A percentile compares a stretch with the other conserved stretches of the same genome.
Conservation (phyloP, 2,113 vertebrate genomes). For the Cervus canadensis region DNA sequence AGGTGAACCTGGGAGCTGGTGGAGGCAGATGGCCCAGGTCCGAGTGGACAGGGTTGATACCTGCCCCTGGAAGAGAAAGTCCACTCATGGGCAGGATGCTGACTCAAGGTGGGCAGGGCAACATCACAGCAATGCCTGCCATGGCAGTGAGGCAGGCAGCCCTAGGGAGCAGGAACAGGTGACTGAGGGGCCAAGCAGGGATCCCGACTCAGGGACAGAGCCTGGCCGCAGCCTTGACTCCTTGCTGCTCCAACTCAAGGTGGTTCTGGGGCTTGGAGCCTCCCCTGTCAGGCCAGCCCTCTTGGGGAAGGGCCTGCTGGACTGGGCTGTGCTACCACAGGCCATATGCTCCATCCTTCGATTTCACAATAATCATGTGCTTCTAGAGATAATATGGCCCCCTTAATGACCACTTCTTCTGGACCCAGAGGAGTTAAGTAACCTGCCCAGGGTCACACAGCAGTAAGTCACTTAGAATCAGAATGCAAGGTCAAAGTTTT, state of each 20-base stretch:
- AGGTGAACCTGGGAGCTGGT: not conserved
- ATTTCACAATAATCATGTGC: not conserved
- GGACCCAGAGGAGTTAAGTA: not conserved
- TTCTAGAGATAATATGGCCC: not conserved
- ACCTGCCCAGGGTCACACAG: not conserved
- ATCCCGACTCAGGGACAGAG: not conserved
- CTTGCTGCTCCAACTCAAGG: not conserved
- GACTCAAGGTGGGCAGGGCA: not conserved
- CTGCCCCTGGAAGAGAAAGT: not conserved
- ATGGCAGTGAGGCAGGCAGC: not conserved
- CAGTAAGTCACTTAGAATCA: not conserved
- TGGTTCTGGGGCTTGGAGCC: not conserved
- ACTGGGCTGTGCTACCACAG: not conserved
- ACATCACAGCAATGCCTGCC: not conserved
- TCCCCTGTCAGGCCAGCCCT: not conserved
- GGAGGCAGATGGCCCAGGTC: not conserved
- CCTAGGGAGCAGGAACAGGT: not conserved
- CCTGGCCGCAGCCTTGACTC: not conserved
- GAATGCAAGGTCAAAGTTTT: not conserved
- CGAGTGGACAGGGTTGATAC: no score
- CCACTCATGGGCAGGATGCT: not conserved
- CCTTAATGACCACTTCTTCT: not conserved
- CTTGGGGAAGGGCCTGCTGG: no score
- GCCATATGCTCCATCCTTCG: not conserved
- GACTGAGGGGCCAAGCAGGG: not conserved